Percentiles rank a stretch among this genome's conserved stretches.
Conservation (phyloP, 2,113 vertebrate species). For the Rhabdomys dilectus region DNA sequence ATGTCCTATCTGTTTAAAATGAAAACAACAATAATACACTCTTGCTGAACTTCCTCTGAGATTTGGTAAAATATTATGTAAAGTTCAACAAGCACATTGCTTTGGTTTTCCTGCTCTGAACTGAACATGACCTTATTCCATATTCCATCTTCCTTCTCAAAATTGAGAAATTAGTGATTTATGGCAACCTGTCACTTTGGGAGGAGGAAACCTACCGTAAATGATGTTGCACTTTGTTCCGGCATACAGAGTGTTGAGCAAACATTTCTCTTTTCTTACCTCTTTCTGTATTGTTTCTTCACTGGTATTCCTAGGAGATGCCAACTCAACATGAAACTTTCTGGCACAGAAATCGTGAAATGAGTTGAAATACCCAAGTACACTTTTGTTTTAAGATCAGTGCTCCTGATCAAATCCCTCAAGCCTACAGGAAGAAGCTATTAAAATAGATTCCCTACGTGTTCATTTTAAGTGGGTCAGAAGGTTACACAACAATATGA, state of each 20-base stretch:
- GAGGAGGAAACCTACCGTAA: slow-evolving; percentile 74
- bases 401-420: slow-evolving; percentile 20
- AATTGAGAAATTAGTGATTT: slow-evolving; percentile 83
- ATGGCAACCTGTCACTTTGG: slow-evolving; percentile 76
- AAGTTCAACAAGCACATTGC: slow-evolving; percentile 63
- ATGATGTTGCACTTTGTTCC: slow-evolving; percentile 75
- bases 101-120: slow-evolving; percentile 78
- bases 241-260: slow-evolving; percentile 68
- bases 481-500: slow-evolving; percentile 63
- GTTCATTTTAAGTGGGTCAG: slow-evolving; percentile 71
- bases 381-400: slow-evolving; percentile 43
- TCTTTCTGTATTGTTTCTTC: slow-evolving; percentile 77
- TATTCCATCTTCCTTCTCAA: slow-evolving; percentile 75
- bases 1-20: slow-evolving; percentile 70
- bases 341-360: slow-evolving; percentile 54
- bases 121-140: slow-evolving; percentile 70
- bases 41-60: slow-evolving; percentile 48
- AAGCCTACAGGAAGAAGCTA: slow-evolving; percentile 69
- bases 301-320: slow-evolving; percentile 76
- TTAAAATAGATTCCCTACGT: slow-evolving; percentile 71
- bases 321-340: slow-evolving; percentile 70
- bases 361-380: slow-evolving; percentile 63
- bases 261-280: slow-evolving; percentile 71
- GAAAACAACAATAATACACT: slow-evolving; percentile 70
- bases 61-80: slow-evolving; percentile 71